A percentile compares a stretch with the other conserved stretches of the same genome.
Evolutionary conservation across 1,140 invertebrate species (phyloP).

Genomic region (Drosophila auraria): DNA sequence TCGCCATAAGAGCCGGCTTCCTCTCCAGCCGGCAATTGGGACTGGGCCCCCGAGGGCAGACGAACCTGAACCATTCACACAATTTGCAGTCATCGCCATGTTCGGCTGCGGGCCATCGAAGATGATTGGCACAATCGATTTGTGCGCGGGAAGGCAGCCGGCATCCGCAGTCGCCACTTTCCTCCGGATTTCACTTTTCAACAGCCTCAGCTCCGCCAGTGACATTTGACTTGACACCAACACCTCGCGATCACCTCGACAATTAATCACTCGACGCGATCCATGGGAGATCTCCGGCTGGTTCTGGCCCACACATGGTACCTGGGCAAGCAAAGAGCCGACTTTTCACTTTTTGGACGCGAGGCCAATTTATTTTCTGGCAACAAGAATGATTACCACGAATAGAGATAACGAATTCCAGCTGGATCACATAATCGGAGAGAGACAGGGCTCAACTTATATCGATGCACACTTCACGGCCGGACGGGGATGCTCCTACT

Average conservation of each 20-base stretch:
- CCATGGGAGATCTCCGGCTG: conserved; percentile 8
- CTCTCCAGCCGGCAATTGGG: conserved; percentile 55
- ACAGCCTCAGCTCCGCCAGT: conserved; percentile 31
- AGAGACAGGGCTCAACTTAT: conserved; percentile 22
- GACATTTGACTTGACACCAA: conserved; percentile 70
- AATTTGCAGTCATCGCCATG: conserved; percentile 61
- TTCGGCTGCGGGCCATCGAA: conserved; percentile 52
- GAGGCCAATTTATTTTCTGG: conserved; percentile 45
- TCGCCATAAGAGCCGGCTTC: conserved; percentile 34
- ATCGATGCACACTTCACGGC: conserved; percentile 43
- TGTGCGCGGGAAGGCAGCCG: conserved; percentile 28
- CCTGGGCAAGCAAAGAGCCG: conserved; percentile 10
- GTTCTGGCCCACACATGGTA: conserved; percentile 47
- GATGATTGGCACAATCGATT: conserved; percentile 77
- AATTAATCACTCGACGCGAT: conserved; percentile 61
- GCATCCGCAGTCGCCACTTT: conserved; percentile 32
- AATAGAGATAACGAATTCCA: conserved; percentile 29
- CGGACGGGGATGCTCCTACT: conserved; percentile 38
- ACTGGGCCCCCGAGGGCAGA: conserved; percentile 38
- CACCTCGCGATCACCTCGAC: conserved; percentile 20
- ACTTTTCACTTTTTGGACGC: conserved; percentile 51
- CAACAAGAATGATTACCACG: conserved; percentile 27
- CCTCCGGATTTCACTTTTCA: conserved; percentile 69
- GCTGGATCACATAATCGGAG: conserved; percentile 35
- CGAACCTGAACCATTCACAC: conserved; percentile 60